A percentile compares a stretch with the other conserved stretches of the same genome.
Conservation (phyloP, 2,797 vertebrate species). For the Darevskia nairensis region DNA sequence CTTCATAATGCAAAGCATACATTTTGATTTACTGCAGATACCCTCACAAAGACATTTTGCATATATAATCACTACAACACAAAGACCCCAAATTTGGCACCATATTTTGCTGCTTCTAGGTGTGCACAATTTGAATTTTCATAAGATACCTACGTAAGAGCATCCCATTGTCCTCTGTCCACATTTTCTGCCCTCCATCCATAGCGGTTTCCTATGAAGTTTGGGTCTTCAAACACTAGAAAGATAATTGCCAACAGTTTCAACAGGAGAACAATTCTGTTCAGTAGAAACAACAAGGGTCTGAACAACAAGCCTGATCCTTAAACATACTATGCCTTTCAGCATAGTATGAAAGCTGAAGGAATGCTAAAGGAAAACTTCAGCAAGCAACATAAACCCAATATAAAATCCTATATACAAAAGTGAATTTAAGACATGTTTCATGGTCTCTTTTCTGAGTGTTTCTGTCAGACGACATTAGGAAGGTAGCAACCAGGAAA, state of each 20-base stretch:
- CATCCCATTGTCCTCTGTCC: conserved; percentile 24
- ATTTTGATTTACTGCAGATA: background rate
- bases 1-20: background rate
- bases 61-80: background rate
- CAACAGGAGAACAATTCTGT: background rate
- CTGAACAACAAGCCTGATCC: background rate
- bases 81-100: background rate
- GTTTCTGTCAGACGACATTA: background rate
- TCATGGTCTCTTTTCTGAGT: background rate
- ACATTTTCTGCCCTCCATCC: conserved; percentile 32
- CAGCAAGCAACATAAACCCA: background rate
- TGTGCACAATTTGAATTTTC: background rate
- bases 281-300: background rate
- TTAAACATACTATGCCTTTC: background rate
- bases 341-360: background rate
- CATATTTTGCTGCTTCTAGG: background rate
- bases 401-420: background rate
- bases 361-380: background rate
- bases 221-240: conserved; percentile 60
- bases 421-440: background rate
- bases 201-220: conserved; percentile 27
- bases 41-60: background rate
- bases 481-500: background rate
- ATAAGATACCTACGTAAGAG: conserved; percentile 43
- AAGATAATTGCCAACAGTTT: conserved; percentile 30